These are phyloP conservation scores for Zosterops pallidus DNA, from an alignment of 2,113 vertebrate genomes.

Conservation along the genomic window DNA sequence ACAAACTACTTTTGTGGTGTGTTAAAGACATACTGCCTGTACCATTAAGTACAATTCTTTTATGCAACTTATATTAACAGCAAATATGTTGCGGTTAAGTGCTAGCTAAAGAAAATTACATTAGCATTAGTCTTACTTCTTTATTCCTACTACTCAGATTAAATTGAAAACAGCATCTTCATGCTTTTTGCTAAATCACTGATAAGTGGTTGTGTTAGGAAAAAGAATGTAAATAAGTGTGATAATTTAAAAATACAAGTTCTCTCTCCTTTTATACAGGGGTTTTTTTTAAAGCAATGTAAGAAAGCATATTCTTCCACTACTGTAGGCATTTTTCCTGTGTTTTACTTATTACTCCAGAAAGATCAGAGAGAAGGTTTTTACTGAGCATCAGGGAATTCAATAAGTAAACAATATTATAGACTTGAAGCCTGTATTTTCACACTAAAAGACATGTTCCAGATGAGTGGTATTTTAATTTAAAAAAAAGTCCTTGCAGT, in stretches of 20 bases:
- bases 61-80: not conserved
- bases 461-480: not conserved
- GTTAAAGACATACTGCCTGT: not conserved
- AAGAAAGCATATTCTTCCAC: not conserved
- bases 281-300: not conserved
- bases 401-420: not conserved
- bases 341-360: not conserved
- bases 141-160: not conserved
- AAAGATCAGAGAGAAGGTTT: not conserved
- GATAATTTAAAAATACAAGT: not conserved
- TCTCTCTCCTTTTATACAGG: not conserved
- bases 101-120: not conserved
- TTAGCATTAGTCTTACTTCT: not conserved
- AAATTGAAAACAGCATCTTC: not conserved
- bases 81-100: not conserved
- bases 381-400: not conserved
- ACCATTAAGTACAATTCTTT: not conserved
- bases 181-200: not conserved
- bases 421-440: not conserved
- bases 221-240: not conserved
- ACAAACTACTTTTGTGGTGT: not conserved
- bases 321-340: not conserved
- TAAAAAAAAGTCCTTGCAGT: not conserved
- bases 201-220: not conserved
- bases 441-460: not conserved